Evolutionary conservation across 2,797 vertebrate genomes (phyloP), one percentile per base, ranked within the genome.

Genomic region (Chaetodon trifasciatus): DNA sequence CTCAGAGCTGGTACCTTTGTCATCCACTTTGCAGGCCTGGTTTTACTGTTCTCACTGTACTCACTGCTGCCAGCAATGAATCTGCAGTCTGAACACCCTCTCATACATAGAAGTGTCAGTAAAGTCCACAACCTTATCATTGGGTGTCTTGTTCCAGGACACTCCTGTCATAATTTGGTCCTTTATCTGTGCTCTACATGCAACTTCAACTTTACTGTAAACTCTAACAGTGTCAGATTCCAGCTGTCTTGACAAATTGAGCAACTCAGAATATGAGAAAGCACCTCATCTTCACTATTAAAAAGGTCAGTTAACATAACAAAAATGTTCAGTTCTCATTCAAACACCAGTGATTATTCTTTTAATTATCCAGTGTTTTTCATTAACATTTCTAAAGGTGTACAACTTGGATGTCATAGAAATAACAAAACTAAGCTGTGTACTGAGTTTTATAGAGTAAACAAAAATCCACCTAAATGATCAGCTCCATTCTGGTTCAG

Each of bases 401-500:
- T 32, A 32, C 28, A 32, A 32, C 28, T 32, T 32, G 28, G 28
- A 32, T 32, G 28, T 32, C 28, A 32, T 32, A 32, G 28, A 32
- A 32, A 32, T 32, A 32, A 32, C 16, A 24, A 19, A 46, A 47
- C 17, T 19, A 44, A 42, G 46, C 58, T 11, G 21, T 23, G 35
- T 13, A 40, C 13, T 28, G 5, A 44, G 40, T 46, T 42, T 23
- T 23, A 47, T 47, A 10, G 21, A 23, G 32, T 8, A 23, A 52
- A 64, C 17, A 35, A 46, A 35, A 44, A 49, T n/a, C 12, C 57
- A 56, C 24, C 23, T 23, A 8, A 46, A 64, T 46, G 23, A 78
- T 46, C 12, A 44, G 63, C 42, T 65, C 15, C 13, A 13, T 74
- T 52, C 39, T 73, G 65, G n/a, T 47, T 32, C 35, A 70, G 32